Conservation (phyloP, 2,797 vertebrate genomes). For the Enteromius anoplus region DNA sequence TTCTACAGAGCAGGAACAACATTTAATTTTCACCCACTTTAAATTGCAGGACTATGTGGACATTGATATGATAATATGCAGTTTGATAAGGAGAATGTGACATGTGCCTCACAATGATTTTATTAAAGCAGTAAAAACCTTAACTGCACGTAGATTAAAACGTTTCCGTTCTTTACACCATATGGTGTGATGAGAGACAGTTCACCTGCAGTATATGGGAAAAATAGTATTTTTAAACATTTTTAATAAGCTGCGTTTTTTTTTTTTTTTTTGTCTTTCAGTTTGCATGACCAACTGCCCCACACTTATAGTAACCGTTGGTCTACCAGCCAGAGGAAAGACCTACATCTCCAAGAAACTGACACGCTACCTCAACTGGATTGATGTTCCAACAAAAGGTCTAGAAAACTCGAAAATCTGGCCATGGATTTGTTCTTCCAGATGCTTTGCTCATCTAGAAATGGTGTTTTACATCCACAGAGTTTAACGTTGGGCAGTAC, state of each 20-base stretch:
- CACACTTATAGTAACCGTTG: constrained; percentile 96
- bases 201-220: not conserved
- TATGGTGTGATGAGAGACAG: not conserved
- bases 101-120: constrained; percentile 53
- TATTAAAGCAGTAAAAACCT: constrained; percentile 24
- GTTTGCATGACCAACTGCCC: constrained; percentile 99
- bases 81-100: constrained; percentile 38
- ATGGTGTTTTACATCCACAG: constrained; percentile 68
- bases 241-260: not conserved
- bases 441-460: not conserved
- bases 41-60: constrained; percentile 1
- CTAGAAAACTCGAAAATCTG: not conserved
- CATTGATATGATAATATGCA: not conserved
- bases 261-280: constrained; percentile 64
- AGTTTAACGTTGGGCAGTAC: constrained; percentile 98
- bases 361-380: constrained; percentile 99
- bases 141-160: not conserved
- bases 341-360: constrained; percentile 99
- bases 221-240: not conserved
- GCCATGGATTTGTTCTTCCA: not conserved
- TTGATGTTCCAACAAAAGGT: constrained; percentile 97
- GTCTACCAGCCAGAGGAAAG: constrained; percentile 95
- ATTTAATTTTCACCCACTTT: not conserved
- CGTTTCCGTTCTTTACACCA: not conserved
- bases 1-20: not conserved